phyloP scores from a whole-genome alignment of 2,797 vertebrate genomes.

The Acanthopagrus latus region DNA sequence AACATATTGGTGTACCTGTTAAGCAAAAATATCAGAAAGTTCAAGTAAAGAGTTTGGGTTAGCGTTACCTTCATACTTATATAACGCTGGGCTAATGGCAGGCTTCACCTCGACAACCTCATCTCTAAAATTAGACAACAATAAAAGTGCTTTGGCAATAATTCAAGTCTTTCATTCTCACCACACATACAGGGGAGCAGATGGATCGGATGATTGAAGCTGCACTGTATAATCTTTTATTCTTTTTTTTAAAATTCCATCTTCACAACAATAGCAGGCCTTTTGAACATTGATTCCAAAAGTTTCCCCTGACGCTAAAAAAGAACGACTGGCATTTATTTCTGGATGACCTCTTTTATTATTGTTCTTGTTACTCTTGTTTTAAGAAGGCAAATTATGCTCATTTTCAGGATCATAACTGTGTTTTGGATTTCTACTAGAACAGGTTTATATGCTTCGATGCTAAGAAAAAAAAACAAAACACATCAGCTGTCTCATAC shows the following conservation, averaged over 20 bases:
- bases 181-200: slow-evolving; percentile 53
- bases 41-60: slow-evolving; percentile 73
- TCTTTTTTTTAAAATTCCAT: background rate
- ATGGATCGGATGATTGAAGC: slow-evolving; percentile 40
- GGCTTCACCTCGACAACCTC: slow-evolving; percentile 40
- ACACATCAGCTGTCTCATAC: no score
- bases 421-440: no score
- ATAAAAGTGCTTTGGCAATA: slow-evolving; percentile 84
- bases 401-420: no score
- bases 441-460: no score
- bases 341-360: background rate
- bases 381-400: no score
- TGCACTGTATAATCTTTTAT: slow-evolving; percentile 32
- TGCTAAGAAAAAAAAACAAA: no score
- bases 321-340: background rate
- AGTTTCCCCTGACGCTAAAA: slow-evolving; percentile 35
- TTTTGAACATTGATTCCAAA: slow-evolving; percentile 35
- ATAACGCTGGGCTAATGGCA: slow-evolving; percentile 46
- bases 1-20: slow-evolving; percentile 34
- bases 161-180: slow-evolving; percentile 82
- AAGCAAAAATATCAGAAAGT: slow-evolving; percentile 49
- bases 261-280: slow-evolving; percentile 13
- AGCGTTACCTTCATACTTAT: slow-evolving; percentile 37
- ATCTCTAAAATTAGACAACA: slow-evolving; percentile 49
- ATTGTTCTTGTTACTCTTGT: background rate